These are phyloP conservation scores for Loris lydekkerianus DNA, from an alignment of 2,797 vertebrate genomes.

Conservation along the genomic window DNA sequence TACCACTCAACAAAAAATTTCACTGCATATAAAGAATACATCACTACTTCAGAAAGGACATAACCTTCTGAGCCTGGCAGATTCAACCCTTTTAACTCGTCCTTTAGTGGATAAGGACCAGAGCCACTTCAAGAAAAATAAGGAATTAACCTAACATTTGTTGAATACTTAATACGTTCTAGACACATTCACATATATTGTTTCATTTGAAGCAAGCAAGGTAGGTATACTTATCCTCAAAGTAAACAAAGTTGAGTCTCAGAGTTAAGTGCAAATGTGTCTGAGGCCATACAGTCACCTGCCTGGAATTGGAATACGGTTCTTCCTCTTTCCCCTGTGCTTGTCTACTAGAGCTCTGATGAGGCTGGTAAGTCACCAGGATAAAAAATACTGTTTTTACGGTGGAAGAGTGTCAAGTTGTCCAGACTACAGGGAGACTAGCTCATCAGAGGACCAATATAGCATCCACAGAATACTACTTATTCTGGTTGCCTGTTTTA, in stretches of 20 bases:
- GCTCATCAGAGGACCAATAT: background rate
- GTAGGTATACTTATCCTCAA: background rate
- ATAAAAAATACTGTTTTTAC: background rate
- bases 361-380: background rate
- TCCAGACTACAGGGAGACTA: background rate
- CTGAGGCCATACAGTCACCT: background rate
- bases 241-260: background rate
- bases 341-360: background rate
- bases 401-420: background rate
- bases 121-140: constrained; percentile 34
- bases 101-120: background rate
- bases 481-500: background rate
- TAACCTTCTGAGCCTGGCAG: background rate
- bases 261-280: background rate
- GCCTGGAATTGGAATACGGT: background rate
- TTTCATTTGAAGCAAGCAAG: constrained; percentile 22
- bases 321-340: background rate
- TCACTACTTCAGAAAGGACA: background rate
- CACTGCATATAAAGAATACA: background rate
- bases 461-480: background rate
- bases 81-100: background rate
- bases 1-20: background rate
- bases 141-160: background rate
- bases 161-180: background rate
- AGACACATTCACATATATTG: background rate